Base-by-base conservation (phyloP, 1,140 invertebrate species). In the Lepidurus arcticus region DNA sequence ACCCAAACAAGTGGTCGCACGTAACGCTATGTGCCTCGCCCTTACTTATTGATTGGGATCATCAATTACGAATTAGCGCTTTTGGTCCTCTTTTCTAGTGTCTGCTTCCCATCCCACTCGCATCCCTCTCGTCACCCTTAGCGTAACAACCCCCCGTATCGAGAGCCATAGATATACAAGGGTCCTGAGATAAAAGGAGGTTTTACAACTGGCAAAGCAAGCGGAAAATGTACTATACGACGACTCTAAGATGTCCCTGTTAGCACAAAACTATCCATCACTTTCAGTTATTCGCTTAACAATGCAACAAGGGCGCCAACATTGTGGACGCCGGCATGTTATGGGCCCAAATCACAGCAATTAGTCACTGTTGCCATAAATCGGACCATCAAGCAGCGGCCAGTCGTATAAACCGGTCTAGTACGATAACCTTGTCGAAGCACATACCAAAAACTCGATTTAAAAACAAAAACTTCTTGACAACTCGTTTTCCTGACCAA, bases 271-370 rank as follows among this genome's bases (percentile, higher is more conserved):
- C 53, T 65, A 65, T 65, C 21, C 53, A 65, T 21, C 53, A 65
- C 53, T 21, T 65, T 21, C 53, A 16, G 53, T 65, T 65, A 65
- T 65, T 65, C 21, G 16, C 53, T 65, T n/a, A 65, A 65, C 53
- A 65, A 65, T 65, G 53, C 53, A 16, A 21, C 7, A 65, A 21
- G 16, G n/a, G 53, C 53, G 53, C 53, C 53, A 65, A 65, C 53
- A 21, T 21, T 65, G 53, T n/a, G 53, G 53, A 65, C 53, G 53
- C 53, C 21, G 53, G 21, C 53, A 65, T 16, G 53, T 65, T 65
- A 65, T 65, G 53, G 53, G 21, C n/a, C 53, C 53, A 65, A 65
- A 65, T 65, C 53, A 65, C 53, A 21, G 53, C 53, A 65, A 65
- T 65, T 65, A 65, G 53, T 65, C 53, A 65, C 21, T 16, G 53